These are phyloP conservation scores for Cercopithecus mona DNA, from an alignment of 2,113 vertebrate species.

Conservation along the genomic window DNA sequence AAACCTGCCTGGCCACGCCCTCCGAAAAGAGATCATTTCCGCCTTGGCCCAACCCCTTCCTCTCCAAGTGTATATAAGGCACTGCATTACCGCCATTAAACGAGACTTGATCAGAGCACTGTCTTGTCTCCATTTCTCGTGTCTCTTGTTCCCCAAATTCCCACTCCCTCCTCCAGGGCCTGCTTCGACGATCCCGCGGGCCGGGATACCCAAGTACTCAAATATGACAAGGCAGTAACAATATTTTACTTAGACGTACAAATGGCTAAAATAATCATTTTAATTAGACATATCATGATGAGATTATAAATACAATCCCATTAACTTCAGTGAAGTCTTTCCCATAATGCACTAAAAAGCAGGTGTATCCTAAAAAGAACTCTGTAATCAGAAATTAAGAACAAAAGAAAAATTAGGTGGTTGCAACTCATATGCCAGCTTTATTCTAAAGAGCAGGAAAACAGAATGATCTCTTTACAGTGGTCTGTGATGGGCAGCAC, in stretches of 20 bases:
- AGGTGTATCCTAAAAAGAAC: background rate
- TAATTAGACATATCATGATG: background rate
- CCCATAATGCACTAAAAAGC: background rate
- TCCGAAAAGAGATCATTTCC: too few relatives aligned
- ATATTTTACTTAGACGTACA: background rate
- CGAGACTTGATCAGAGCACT: too few relatives aligned
- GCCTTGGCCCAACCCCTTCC: too few relatives aligned
- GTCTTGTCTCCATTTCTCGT: too few relatives aligned
- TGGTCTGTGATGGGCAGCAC: background rate
- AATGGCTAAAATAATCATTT: slow-evolving; percentile 13
- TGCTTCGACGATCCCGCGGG: too few relatives aligned
- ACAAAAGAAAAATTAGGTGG: background rate
- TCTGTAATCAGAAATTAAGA: background rate
- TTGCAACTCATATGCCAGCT: background rate
- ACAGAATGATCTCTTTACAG: background rate
- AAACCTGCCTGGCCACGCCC: too few relatives aligned
- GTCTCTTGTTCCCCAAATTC: too few relatives aligned
- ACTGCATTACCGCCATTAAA: too few relatives aligned
- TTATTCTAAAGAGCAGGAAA: background rate
- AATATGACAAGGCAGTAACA: background rate
- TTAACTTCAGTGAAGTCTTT: background rate
- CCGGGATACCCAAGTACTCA: background rate
- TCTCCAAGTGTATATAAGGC: too few relatives aligned
- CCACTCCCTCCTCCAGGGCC: too few relatives aligned
- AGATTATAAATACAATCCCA: slow-evolving; percentile 5